Conservation (phyloP, 2,797 vertebrate species). For the Nannoperca australis region DNA sequence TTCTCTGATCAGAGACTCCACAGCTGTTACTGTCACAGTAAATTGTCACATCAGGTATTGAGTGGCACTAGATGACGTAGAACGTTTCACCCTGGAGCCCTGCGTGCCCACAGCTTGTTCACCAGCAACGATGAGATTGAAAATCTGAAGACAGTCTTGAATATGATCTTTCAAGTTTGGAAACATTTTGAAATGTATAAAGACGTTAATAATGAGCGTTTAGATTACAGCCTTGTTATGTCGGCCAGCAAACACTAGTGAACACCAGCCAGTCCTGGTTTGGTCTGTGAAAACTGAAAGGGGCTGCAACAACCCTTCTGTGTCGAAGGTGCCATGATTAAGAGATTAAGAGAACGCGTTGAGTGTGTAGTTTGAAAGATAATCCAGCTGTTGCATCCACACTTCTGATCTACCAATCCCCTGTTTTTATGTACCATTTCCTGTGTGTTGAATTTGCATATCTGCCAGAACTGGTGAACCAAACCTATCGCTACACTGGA, state of each 20-base stretch:
- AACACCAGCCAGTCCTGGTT: not conserved
- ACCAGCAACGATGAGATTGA: not conserved
- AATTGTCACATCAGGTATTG: not conserved
- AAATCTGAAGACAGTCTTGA: not conserved
- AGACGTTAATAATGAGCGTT: not conserved
- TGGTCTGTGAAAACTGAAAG: too few species aligned
- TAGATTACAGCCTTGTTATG: not conserved
- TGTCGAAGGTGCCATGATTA: not conserved
- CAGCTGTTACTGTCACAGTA: not conserved
- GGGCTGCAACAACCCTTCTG: not conserved
- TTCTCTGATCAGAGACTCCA: not conserved
- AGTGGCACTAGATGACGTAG: conserved; percentile 1
- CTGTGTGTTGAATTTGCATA: not conserved
- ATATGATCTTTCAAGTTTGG: not conserved
- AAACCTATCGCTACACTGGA: not conserved
- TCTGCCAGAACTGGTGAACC: not conserved
- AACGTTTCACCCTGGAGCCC: not conserved
- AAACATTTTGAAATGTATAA: not conserved
- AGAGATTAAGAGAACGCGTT: not conserved
- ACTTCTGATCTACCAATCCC: not conserved
- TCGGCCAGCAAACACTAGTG: not conserved
- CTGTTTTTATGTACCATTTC: not conserved
- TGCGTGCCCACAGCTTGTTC: not conserved
- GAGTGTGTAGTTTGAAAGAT: conserved; percentile 15
- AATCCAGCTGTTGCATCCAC: conserved; percentile 1